Conservation (phyloP, 2,113 vertebrate genomes). For the Pachypanchax playfairii region DNA sequence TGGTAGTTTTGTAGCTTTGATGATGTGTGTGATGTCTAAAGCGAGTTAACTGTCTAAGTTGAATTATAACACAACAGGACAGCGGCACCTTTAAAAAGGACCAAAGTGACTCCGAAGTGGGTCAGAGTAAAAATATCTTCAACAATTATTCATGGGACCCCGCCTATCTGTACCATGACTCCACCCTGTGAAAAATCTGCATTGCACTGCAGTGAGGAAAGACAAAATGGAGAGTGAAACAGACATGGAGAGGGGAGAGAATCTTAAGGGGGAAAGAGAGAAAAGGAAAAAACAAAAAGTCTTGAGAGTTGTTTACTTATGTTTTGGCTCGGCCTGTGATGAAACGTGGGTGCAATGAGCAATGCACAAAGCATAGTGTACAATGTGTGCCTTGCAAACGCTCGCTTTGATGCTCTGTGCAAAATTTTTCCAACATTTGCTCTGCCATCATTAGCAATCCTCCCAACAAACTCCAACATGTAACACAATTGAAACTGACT, state of each 20-base stretch:
- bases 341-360: slow-evolving; percentile 66
- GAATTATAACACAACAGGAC: slow-evolving; percentile 30
- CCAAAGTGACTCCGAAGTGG: slow-evolving; percentile 79
- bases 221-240: slow-evolving; percentile 55
- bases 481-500: slow-evolving; percentile 29
- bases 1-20: slow-evolving; percentile 1
- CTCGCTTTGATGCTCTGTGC: slow-evolving; percentile 41
- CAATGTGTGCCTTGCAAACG: slow-evolving; percentile 40
- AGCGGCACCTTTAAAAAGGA: slow-evolving; percentile 78
- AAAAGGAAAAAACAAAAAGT: slow-evolving; percentile 22
- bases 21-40: background rate
- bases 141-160: slow-evolving; percentile 83
- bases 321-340: slow-evolving; percentile 63
- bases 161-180: slow-evolving; percentile 71
- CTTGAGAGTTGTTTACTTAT: slow-evolving; percentile 55
- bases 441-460: slow-evolving; percentile 44
- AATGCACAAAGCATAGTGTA: slow-evolving; percentile 53
- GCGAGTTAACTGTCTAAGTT: slow-evolving; percentile 23
- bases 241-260: background rate
- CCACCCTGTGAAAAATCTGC: slow-evolving; percentile 71
- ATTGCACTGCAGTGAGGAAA: slow-evolving; percentile 71
- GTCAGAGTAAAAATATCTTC: slow-evolving; percentile 85
- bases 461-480: slow-evolving; percentile 57
- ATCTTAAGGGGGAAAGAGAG: slow-evolving; percentile 9
- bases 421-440: slow-evolving; percentile 44